Base-by-base conservation (phyloP, 2,797 vertebrate genomes). In the Cynopterus sphinx region DNA sequence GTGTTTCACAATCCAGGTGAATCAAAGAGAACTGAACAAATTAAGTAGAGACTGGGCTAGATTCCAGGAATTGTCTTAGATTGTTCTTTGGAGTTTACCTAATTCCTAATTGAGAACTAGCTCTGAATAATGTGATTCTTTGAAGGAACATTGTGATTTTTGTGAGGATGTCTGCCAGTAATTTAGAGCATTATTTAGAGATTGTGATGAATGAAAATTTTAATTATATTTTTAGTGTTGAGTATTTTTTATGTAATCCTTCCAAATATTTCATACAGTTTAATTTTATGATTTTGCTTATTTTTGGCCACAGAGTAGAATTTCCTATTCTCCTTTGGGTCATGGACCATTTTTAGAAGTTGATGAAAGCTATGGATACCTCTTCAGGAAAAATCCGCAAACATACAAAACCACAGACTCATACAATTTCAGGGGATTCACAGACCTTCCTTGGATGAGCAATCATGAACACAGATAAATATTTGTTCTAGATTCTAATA, bases 241-340 rank as follows among this genome's bases (percentile, higher is more conserved):
- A 86, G 6, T 61, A 15, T 57, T 90, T 82, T 84, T 53, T 43
- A 89, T 33, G 12, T 67, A 85, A 81, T 81, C 22, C 33, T 86
- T 71, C 83, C 36, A 63, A 89, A 31, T 90, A 90, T 43, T 91
- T 96, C 41, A 81, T 51, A 16, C 17, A 87, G 43, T 57, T 68
- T 92, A 49, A 6, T 92, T 83, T 90, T 26, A 61, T 73, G 41
- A 63, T 67, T 85, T 75, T 92, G 28, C 71, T 21, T 78, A 51
- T 81, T 94, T 86, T 93, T 81, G 70, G 55, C 90, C n/a, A 71
- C 9, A 90, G 59, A 87, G 41, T 71, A 79, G 73, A 96, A 79
- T 65, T 89, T 59, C 87, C 26, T 78, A 57, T 49, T 6, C 9
- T 90, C 19, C 21, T 55, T 41, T 93, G 8, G 22, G 22, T 70